Base-by-base conservation (phyloP, 2,113 vertebrate species). In the Vimba vimba region DNA sequence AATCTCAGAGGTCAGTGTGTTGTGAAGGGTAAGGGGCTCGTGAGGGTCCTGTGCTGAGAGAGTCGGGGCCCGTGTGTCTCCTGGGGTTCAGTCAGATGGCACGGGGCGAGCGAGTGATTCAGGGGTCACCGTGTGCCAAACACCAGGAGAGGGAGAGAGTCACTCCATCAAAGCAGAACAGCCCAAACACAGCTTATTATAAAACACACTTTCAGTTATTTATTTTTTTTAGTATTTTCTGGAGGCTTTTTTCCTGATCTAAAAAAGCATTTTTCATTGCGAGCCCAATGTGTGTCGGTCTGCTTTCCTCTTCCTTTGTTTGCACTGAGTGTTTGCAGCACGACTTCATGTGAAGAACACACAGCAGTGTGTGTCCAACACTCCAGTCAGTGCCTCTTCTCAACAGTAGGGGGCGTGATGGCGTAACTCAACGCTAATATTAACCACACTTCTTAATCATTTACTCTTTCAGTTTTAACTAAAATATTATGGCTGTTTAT, bases 381-480 rank as follows among this genome's bases (percentile, higher is more conserved):
- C 27, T 27, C 59, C 39, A 55, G 11, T 23, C 71, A 91, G 87
- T 94, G 85, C 91, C 76, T 0, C 2, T 80, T 82, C 68, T 71
- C 5, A 57, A 95, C 96, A 96, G 95, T 93, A 96, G 97, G 96
- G 97, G 97, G 95, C 96, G 94, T 92, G 96, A 93, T 93, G 94
- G 96, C 90, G 95, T 92, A 96, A 94, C 92, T 89, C 91, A 93
- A 23, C 71, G 59, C 69, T 30, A 4, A 27, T 39, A 39, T 23
- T 36, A 21, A 3, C 64, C 27, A 13, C 17, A 21, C 9, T 69
- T 69, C 8, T 19, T 23, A 12, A 43, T 43, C 10, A 23, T n/a
- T 71, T 71, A 12, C 19, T 11, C 4, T 3, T 23, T 57, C 2
- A 71, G 23, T 71, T 71, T 43, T 23, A 39, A 11, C 9, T 23